Base-by-base conservation (phyloP, 2,888 invertebrate genomes). In the Dynastes maya region DNA sequence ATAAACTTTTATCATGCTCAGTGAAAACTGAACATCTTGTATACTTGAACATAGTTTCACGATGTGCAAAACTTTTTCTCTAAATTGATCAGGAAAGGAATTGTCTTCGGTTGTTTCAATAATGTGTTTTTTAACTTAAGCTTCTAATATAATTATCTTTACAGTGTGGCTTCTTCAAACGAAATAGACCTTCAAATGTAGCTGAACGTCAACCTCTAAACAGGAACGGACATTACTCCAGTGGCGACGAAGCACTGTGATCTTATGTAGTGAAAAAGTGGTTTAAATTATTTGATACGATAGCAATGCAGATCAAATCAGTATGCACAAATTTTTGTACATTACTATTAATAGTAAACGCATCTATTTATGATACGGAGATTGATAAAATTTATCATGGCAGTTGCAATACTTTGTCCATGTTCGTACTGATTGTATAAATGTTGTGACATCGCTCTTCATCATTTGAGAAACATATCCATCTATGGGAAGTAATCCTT, bases 151-250 rank as follows among this genome's bases (percentile, higher is more conserved):
- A 3, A n/a, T 55, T 9, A 8, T 55, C 78, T 80, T 90, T 91
- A 45, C 89, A 97, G 97, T 95, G 95, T 88, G 97, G 97, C 80
- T 97, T 97, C 93, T 97, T 97, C 91, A 96, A 96, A 87, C 92
- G 97, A 86, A 96, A 96, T 89, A 93, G 97, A 37, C 97, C 97
- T 68, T 91, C 93, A 0, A 93, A 94, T 87, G 93, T 94, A 84
- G 93, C 95, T 63, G 96, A 97, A 90, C 92, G 96, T 72, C 95
- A 96, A 87, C 96, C 96, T 1, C 89, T 97, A 82, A 95, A 95
- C 88, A 92, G 96, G 82, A 94, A 94, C 84, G 94, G 94, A 67
- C 90, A 91, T 80, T 93, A 92, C 83, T 88, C 90, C 80, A 91
- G 91, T 32, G 95, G 94, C 80, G 95, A 95, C 89, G 95, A 95